Evolutionary conservation across 1,140 invertebrate species (phyloP).

Genomic region (Euborellia annulipes): DNA sequence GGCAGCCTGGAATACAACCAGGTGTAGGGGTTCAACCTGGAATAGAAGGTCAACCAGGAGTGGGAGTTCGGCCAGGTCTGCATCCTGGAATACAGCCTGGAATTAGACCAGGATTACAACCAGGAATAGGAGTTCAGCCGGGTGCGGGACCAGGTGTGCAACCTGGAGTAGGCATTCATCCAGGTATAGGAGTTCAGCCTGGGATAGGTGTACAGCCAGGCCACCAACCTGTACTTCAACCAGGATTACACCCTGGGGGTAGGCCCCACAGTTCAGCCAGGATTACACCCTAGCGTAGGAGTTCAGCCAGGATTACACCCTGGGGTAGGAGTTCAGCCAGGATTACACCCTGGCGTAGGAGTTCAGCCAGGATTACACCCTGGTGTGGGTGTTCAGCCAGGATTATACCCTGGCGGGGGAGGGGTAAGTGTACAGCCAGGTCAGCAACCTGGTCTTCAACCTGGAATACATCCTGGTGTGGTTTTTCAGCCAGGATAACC

Average conservation of each 20-base stretch:
- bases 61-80: slow-evolving; percentile 7
- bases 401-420: too few species aligned
- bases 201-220: background rate
- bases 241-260: background rate
- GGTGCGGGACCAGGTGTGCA: slow-evolving; percentile 6
- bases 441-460: slow-evolving; percentile 1
- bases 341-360: too few species aligned
- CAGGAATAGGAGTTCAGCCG: slow-evolving; percentile 7
- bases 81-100: background rate
- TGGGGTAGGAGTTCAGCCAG: background rate
- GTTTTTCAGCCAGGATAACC: too few species aligned
- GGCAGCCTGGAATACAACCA: slow-evolving; percentile 1
- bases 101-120: slow-evolving; percentile 3
- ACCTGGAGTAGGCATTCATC: slow-evolving; percentile 7
- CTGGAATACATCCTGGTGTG: too few species aligned
- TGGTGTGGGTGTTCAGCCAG: background rate
- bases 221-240: too few species aligned
- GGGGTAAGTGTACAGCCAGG: background rate
- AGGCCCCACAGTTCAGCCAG: background rate
- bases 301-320: too few species aligned
- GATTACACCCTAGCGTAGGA: too few species aligned
- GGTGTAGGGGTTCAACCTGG: background rate
- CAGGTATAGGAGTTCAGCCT: slow-evolving; percentile 4
- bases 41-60: background rate
- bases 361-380: background rate